phyloP scores from a whole-genome alignment of 2,888 invertebrate genomes.

The Encarsia formosa region DNA sequence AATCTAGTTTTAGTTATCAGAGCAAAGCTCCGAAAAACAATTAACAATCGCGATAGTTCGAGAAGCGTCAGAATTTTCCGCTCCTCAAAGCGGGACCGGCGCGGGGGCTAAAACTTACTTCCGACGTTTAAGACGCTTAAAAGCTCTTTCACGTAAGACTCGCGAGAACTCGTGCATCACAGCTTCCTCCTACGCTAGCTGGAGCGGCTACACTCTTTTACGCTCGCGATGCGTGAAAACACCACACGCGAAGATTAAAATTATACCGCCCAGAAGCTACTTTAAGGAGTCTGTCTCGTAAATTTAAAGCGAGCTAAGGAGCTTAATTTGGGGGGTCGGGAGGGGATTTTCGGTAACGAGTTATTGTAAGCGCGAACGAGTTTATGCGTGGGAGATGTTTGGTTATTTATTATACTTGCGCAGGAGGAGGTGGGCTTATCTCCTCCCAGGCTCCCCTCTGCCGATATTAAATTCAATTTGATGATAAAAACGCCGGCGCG shows the following conservation, averaged over 20 bases:
- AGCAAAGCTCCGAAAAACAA: background rate
- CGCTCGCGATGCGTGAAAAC: background rate
- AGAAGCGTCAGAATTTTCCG: background rate
- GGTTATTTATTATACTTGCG: no score
- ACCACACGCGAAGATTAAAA: conserved; percentile 45
- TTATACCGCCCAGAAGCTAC: conserved; percentile 42
- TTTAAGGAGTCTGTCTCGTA: conserved; percentile 21
- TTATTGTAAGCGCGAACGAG: no score
- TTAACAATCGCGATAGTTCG: conserved; percentile 10
- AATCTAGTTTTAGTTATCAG: background rate
- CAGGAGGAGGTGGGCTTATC: no score
- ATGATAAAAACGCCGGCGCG: no score
- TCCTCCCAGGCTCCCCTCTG: no score
- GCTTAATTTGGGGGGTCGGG: conserved; percentile 53
- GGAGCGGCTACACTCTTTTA: background rate
- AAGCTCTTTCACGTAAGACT: background rate
- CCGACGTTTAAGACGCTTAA: background rate
- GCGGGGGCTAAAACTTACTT: conserved; percentile 43
- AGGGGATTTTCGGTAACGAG: conserved; percentile 51
- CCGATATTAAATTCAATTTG: no score
- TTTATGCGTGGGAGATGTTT: no score
- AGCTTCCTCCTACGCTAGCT: no score
- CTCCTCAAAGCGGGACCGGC: background rate
- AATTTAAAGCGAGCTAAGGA: conserved; percentile 40
- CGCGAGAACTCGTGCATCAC: no score